Conservation (phyloP, 2,888 invertebrate species). For the Melanostoma scalare region DNA sequence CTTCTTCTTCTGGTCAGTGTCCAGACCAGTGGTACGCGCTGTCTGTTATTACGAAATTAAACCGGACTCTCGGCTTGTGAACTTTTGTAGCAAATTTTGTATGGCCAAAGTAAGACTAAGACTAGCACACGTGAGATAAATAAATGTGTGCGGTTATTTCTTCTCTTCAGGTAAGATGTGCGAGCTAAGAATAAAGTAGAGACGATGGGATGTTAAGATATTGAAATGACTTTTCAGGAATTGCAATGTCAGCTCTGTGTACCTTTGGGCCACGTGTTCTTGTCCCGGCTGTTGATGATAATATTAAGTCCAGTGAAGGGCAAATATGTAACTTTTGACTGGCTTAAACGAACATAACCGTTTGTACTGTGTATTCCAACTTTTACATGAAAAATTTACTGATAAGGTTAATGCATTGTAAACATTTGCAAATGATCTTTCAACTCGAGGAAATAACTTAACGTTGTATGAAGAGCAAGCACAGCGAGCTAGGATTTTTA, state of each 20-base stretch:
- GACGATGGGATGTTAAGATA: constrained; percentile 46
- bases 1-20: constrained; percentile 12
- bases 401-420: no score
- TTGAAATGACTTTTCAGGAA: constrained; percentile 34
- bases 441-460: no score
- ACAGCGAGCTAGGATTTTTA: no score
- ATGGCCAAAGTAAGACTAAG: constrained; percentile 28
- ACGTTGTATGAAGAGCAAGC: no score
- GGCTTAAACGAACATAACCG: no score
- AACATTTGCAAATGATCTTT: no score
- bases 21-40: constrained; percentile 5
- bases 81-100: constrained; percentile 52
- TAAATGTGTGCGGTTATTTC: constrained; percentile 48
- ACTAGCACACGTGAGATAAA: constrained; percentile 60
- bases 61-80: constrained; percentile 67
- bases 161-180: constrained; percentile 17
- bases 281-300: not conserved
- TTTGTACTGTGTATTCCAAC: no score
- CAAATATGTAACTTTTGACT: not conserved
- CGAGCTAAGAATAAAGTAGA: not conserved
- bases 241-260: constrained; percentile 30
- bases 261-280: constrained; percentile 26
- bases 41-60: constrained; percentile 63
- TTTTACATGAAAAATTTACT: no score
- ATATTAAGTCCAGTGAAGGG: constrained; percentile 1